A percentile compares a stretch with the other conserved stretches of the same genome.
Conservation (phyloP, 1,140 invertebrate genomes). For the Homalodisca vitripennis region DNA sequence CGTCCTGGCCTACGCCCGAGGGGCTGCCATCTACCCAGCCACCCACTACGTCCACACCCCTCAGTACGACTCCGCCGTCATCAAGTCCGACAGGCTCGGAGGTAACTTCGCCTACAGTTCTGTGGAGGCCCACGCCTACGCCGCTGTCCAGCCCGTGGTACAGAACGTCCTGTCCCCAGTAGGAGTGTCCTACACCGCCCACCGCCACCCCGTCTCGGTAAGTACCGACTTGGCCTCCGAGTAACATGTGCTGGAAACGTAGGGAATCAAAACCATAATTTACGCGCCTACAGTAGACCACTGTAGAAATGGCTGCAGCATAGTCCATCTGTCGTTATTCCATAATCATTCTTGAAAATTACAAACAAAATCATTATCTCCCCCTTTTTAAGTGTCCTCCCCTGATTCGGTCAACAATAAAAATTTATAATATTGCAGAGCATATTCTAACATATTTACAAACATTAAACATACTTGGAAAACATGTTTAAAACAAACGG, state of each 20-base stretch:
- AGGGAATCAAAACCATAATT: no score
- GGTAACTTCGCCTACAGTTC: constrained; percentile 57
- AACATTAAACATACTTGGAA: no score
- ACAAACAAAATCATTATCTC: background rate
- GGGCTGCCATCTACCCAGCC: constrained; percentile 2
- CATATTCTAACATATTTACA: no score
- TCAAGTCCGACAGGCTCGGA: constrained; percentile 53
- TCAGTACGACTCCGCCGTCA: constrained; percentile 53
- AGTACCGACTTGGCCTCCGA: background rate
- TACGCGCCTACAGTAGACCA: no score
- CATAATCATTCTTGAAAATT: background rate
- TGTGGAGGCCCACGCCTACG: constrained; percentile 55
- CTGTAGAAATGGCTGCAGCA: no score
- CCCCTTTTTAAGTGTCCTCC: no score
- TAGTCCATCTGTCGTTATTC: background rate
- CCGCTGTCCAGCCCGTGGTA: constrained; percentile 51
- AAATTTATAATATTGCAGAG: no score
- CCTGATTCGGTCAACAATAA: no score
- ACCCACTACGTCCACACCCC: constrained; percentile 50
- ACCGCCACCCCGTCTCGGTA: background rate
- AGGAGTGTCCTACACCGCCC: constrained; percentile 40
- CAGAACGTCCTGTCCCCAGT: constrained; percentile 40
- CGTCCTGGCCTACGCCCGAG: constrained; percentile 32
- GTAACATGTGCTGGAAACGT: no score
- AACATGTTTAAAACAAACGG: no score